Evolutionary conservation across 2,888 invertebrate genomes (phyloP).

Genomic region (Perithous albicinctus): DNA sequence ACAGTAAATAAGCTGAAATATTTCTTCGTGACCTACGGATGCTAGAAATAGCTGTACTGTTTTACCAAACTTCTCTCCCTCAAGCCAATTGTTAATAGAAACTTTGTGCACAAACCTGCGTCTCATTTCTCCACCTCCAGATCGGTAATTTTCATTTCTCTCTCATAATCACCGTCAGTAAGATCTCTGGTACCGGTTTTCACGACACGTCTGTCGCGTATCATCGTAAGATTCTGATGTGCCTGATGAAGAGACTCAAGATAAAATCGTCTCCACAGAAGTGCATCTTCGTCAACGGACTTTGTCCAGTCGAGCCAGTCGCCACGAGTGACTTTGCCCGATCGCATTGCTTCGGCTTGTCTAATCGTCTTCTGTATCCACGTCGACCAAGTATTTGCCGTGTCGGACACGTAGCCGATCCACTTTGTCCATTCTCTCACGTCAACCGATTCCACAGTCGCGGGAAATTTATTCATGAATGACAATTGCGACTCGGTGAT

Average conservation of each 20-base stretch:
- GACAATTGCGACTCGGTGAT: slow-evolving; percentile 71
- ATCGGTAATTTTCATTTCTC: slow-evolving; percentile 62
- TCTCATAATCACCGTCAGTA: slow-evolving; percentile 4
- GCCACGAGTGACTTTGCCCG: slow-evolving; percentile 69
- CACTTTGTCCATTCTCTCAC: slow-evolving; percentile 76
- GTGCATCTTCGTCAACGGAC: slow-evolving; percentile 72
- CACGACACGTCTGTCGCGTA: slow-evolving; percentile 72
- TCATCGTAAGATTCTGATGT: slow-evolving; percentile 74
- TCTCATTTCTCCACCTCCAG: slow-evolving; percentile 42
- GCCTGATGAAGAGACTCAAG: slow-evolving; percentile 73
- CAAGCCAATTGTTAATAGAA: not conserved
- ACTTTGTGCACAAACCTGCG: not conserved
- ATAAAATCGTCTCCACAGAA: slow-evolving; percentile 75
- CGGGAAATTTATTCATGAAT: slow-evolving; percentile 72
- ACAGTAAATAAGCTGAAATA: no score
- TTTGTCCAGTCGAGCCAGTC: slow-evolving; percentile 65
- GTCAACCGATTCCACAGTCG: slow-evolving; percentile 75
- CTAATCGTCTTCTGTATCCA: slow-evolving; percentile 75
- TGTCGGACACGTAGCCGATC: slow-evolving; percentile 71
- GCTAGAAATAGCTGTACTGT: not conserved
- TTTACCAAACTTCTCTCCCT: not conserved
- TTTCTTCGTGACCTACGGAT: not conserved
- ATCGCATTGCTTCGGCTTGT: slow-evolving; percentile 71
- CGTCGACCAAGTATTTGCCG: slow-evolving; percentile 74
- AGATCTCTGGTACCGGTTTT: slow-evolving; percentile 70